phyloP scores from a whole-genome alignment of 2,888 invertebrate genomes.

The Megalurothrips usitatus region DNA sequence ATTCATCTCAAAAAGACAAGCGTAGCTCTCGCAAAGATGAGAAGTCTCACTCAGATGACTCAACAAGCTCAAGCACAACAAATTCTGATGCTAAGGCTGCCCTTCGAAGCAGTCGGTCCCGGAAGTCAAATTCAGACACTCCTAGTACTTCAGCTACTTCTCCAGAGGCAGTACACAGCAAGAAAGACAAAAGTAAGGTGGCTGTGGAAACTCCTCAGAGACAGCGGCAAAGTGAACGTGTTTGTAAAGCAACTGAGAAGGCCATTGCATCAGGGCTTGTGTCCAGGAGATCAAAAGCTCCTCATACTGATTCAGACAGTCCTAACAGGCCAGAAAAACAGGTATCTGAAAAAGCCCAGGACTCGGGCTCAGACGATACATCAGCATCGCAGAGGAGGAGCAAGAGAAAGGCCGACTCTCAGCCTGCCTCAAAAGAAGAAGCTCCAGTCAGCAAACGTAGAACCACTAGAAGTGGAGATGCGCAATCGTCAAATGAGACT shows the following conservation, averaged over 20 bases:
- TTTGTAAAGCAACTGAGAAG: background rate
- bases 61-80: background rate
- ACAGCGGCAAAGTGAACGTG: background rate
- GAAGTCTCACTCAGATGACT: background rate
- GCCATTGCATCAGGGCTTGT: background rate
- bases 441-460: background rate
- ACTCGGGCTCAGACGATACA: background rate
- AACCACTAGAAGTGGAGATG: background rate
- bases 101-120: background rate
- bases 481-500: background rate
- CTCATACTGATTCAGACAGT: background rate
- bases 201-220: background rate
- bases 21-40: background rate
- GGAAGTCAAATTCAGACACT: background rate
- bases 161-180: background rate
- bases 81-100: background rate
- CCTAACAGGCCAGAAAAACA: background rate
- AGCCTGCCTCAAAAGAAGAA: background rate
- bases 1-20: background rate
- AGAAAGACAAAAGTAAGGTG: background rate
- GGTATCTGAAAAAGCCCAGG: background rate
- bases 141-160: background rate
- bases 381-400: background rate
- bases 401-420: background rate
- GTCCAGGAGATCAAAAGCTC: background rate